Percentiles rank a stretch among this genome's conserved stretches.
These are phyloP conservation scores for Phengaris alcon DNA, from an alignment of 2,888 invertebrate species.

Conservation along the genomic window DNA sequence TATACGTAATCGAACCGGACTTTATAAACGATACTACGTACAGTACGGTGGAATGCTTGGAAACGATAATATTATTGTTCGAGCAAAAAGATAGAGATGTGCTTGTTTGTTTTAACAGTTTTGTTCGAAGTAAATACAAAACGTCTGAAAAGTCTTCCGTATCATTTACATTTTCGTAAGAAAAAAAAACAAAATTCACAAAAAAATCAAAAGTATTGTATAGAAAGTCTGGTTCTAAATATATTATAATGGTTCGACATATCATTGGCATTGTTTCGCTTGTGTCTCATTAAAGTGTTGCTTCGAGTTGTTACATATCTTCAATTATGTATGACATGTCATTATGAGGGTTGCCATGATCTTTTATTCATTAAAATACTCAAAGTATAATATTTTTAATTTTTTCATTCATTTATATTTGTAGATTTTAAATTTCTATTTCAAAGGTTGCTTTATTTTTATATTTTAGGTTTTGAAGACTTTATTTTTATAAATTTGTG, in stretches of 20 bases:
- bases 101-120: not conserved
- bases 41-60: not conserved
- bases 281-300: constrained; percentile 58
- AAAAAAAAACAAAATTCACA: constrained; percentile 10
- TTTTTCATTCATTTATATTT: not conserved
- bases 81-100: not conserved
- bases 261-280: constrained; percentile 75
- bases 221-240: constrained; percentile 47
- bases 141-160: constrained; percentile 12
- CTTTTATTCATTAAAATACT: not conserved
- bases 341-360: constrained; percentile 8
- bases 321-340: constrained; percentile 30
- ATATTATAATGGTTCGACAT: constrained; percentile 62
- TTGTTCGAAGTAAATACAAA: not conserved
- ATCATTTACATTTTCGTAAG: constrained; percentile 10
- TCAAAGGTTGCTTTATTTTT: not conserved
- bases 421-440: not conserved
- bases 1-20: constrained; percentile 25
- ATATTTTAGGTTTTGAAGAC: not conserved
- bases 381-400: not conserved
- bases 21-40: not conserved
- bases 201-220: constrained; percentile 31
- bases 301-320: constrained; percentile 51
- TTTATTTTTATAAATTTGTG: not conserved
- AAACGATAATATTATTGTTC: not conserved